Conservation (phyloP, 2,113 vertebrate genomes). For the Prietella phreatophila region DNA sequence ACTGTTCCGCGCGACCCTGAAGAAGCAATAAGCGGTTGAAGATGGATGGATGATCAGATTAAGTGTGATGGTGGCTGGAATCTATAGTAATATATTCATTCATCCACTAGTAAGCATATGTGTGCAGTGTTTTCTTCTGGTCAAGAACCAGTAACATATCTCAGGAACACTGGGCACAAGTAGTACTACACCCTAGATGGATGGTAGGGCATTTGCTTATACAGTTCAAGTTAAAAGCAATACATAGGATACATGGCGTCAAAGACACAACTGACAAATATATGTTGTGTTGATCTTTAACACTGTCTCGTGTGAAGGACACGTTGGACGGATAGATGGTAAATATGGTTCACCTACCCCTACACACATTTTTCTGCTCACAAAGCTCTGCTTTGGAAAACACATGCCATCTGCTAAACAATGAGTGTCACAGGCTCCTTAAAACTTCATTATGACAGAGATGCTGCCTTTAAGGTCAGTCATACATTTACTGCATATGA, state of each 20-base stretch:
- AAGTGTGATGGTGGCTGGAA: neutral
- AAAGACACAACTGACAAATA: conserved; percentile 1
- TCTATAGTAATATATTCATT: neutral
- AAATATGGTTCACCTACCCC: conserved; percentile 28
- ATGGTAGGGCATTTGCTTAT: neutral
- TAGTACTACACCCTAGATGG: neutral
- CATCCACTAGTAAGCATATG: neutral
- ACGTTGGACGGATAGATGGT: neutral
- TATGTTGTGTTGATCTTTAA: conserved; percentile 17
- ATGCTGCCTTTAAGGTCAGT: conserved; percentile 58
- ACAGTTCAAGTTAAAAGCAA: neutral
- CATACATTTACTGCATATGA: conserved; percentile 51
- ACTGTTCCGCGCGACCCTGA: too few species aligned
- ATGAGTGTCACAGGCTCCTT: conserved; percentile 56
- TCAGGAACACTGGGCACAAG: neutral
- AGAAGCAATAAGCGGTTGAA: too few species aligned
- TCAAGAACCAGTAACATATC: neutral
- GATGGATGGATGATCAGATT: too few species aligned
- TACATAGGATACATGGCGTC: neutral
- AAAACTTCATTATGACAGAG: conserved; percentile 66
- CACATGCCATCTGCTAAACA: conserved; percentile 56
- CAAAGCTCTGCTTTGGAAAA: conserved; percentile 38
- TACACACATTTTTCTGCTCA: neutral
- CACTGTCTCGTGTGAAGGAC: neutral
- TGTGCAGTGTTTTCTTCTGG: neutral